Evolutionary conservation across 2,113 vertebrate species (phyloP), one percentile per base, ranked within the genome.

Genomic region (Manacus vitellinus): DNA sequence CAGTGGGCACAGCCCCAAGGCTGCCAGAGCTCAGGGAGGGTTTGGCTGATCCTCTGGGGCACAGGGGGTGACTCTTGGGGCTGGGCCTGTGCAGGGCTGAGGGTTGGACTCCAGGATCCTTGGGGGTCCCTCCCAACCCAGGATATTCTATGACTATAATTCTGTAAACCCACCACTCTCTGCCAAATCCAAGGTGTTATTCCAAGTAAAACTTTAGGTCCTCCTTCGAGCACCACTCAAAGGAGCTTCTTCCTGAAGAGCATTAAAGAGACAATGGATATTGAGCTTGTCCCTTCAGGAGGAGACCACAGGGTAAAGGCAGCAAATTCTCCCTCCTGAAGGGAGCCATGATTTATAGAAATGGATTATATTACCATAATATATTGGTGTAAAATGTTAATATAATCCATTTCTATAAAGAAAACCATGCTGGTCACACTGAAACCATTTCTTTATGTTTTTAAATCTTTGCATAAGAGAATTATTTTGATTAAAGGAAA

Each of bases 401-500:
- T 14, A 3, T 37, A 47, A 75, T 87, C 28, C 24, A n/a, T 49
- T 90, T 90, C 44, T 18, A 10, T 37, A 22, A 30, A 44, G 62
- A 28, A 68, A 68, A 58, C 7, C 10, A 72, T 13, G 0, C 23
- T 93, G 58, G 30, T 63, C 24, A 1, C 30, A 6, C 51, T 62
- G 33, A 41, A 74, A 47, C 18, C 3, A 1, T 83, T 88, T 76
- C 54, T 88, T 85, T 90, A 10, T 88, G 1, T 58, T 88, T 88
- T 73, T 33, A 43, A 77, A 88, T 51, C 65, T 92, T 91, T 84
- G 30, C 35, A 11, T 62, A 58, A 63, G 5, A 59, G 52, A 86
- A 86, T 39, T 67, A 35, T 95, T 86, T 91, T 94, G 68, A 94
- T 94, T 72, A 41, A 79, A 81, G 56, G 8, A 12, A 14, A 39